Conservation (phyloP, 2,888 invertebrate genomes). For the Drosophila mimica region DNA sequence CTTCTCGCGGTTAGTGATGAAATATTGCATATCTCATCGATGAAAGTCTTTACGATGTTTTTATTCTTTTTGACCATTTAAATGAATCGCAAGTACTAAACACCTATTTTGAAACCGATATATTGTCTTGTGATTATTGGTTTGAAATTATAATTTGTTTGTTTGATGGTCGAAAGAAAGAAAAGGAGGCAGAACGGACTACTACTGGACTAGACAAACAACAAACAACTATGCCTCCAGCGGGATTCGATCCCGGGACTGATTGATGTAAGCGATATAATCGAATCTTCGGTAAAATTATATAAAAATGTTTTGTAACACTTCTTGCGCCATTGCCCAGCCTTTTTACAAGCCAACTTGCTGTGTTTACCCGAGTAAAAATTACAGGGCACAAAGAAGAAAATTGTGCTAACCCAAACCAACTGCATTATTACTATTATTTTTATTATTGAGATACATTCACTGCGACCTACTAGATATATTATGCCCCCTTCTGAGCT, state of each 20-base stretch:
- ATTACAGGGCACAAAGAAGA: background rate
- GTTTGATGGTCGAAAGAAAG: no score
- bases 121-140: background rate
- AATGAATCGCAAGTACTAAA: conserved; percentile 1
- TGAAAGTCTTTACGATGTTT: conserved; percentile 34
- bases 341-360: background rate
- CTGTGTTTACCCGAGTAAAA: background rate
- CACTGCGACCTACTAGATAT: no score
- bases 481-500: no score
- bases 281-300: no score
- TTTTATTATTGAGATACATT: background rate
- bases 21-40: conserved; percentile 39
- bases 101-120: background rate
- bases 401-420: background rate
- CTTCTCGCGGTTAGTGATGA: conserved; percentile 55
- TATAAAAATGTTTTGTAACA: background rate
- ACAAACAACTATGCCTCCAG: no score
- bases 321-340: background rate
- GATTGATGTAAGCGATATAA: no score
- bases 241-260: no score
- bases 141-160: no score
- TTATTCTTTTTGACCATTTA: conserved; percentile 8
- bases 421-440: background rate
- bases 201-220: no score
- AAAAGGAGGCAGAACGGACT: no score